A percentile compares a stretch with the other conserved stretches of the same genome.
Conservation (phyloP, 2,888 invertebrate genomes). For the Hyppa rectilinea region DNA sequence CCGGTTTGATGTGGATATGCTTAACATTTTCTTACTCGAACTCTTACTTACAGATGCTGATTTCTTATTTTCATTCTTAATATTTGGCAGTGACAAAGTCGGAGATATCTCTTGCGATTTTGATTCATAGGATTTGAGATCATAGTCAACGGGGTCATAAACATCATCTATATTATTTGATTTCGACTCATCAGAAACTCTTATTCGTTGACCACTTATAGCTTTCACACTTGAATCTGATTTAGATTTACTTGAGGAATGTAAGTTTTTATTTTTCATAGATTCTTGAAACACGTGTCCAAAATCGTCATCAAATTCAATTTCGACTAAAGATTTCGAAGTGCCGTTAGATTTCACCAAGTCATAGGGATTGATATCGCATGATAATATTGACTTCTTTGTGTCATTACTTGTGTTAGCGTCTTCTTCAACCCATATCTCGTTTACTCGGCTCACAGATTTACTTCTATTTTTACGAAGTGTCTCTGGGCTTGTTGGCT, state of each 20-base stretch:
- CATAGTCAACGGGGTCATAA: constrained; percentile 88
- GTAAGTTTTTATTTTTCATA: constrained; percentile 78
- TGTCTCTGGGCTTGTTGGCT: constrained; percentile 83
- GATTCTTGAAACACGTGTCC: constrained; percentile 84
- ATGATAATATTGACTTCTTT: constrained; percentile 94
- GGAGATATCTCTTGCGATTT: constrained; percentile 81
- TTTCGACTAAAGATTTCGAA: constrained; percentile 87
- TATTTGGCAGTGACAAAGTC: constrained; percentile 84
- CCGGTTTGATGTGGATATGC: constrained; percentile 78
- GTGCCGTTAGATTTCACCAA: constrained; percentile 91
- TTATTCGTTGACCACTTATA: constrained; percentile 93
- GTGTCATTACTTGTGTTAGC: constrained; percentile 74
- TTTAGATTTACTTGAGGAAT: constrained; percentile 78
- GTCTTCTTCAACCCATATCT: constrained; percentile 87
- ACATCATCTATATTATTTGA: constrained; percentile 82
- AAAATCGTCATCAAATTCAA: constrained; percentile 90
- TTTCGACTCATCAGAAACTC: constrained; percentile 91
- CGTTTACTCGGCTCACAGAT: constrained; percentile 87
- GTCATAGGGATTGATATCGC: constrained; percentile 96
- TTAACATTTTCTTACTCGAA: constrained; percentile 81
- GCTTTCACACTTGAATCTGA: constrained; percentile 91
- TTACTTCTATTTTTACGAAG: constrained; percentile 85
- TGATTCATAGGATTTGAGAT: constrained; percentile 85
- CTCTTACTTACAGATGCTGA: constrained; percentile 79
- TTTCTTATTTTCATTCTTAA: constrained; percentile 86